Evolutionary conservation across 2,888 invertebrate species (phyloP).

Genomic region (Trichogramma evanescens): DNA sequence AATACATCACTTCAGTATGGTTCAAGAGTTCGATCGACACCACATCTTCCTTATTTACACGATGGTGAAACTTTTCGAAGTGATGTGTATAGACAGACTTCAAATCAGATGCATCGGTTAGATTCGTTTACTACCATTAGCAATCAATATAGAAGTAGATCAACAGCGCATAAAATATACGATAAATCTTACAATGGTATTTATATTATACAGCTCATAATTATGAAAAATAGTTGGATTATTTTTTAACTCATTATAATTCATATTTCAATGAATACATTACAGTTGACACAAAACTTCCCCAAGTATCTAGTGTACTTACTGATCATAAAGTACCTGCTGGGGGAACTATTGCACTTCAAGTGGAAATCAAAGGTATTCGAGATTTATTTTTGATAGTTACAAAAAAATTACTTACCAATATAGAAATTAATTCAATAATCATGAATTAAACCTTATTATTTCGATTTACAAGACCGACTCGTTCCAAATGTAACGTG

Average conservation of each 20-base stretch:
- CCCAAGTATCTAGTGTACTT: constrained; percentile 62
- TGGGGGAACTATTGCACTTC: constrained; percentile 75
- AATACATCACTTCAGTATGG: too few species aligned
- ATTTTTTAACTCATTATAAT: constrained; percentile 3
- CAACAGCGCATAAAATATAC: too few species aligned
- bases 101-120: too few species aligned
- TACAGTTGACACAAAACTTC: constrained; percentile 39
- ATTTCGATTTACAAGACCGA: constrained; percentile 29
- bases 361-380: constrained; percentile 68
- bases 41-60: too few species aligned
- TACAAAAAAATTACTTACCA: background rate
- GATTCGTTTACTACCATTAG: too few species aligned
- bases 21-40: too few species aligned
- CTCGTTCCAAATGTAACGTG: constrained; percentile 66
- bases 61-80: too few species aligned
- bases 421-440: background rate
- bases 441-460: background rate
- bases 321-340: constrained; percentile 66
- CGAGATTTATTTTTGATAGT: background rate
- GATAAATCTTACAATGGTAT: constrained; percentile 7
- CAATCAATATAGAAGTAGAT: too few species aligned
- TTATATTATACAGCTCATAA: background rate
- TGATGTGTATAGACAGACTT: too few species aligned
- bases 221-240: background rate
- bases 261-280: constrained; percentile 26